Evolutionary conservation across 2,888 invertebrate species (phyloP).

Genomic region (Apantesis nais): DNA sequence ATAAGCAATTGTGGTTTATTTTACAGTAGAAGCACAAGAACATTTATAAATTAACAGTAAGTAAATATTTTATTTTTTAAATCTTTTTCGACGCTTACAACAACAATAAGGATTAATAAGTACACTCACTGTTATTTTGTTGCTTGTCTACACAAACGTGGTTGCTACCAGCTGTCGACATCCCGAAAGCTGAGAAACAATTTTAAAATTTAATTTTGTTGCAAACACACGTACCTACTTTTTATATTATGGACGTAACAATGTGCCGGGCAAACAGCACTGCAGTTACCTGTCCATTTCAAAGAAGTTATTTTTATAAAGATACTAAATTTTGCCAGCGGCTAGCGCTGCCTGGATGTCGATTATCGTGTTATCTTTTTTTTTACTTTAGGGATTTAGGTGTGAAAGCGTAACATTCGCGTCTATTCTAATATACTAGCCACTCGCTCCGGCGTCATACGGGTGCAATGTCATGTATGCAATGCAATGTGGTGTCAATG

Average conservation of each 20-base stretch:
- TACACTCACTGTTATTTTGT: slow-evolving; percentile 9
- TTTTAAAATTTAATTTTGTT: slow-evolving; percentile 43
- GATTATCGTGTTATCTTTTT: no score
- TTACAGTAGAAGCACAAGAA: slow-evolving; percentile 22
- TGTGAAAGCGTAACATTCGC: no score
- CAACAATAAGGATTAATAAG: slow-evolving; percentile 44
- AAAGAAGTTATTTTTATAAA: not conserved
- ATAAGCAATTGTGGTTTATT: slow-evolving; percentile 12
- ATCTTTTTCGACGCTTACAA: slow-evolving; percentile 36
- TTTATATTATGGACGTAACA: slow-evolving; percentile 12
- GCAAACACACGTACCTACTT: slow-evolving; percentile 15
- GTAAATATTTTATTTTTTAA: slow-evolving; percentile 42
- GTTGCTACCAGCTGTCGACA: slow-evolving; percentile 36
- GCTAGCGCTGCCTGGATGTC: no score
- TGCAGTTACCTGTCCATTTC: no score
- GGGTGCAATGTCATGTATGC: no score
- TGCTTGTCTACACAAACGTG: slow-evolving; percentile 15
- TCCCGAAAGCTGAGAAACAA: slow-evolving; percentile 31
- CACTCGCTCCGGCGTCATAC: no score
- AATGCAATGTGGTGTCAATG: no score
- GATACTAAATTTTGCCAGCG: no score
- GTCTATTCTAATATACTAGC: no score
- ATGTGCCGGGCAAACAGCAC: not conserved
- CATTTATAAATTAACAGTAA: slow-evolving; percentile 42
- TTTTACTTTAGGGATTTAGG: no score